A percentile compares a stretch with the other conserved stretches of the same genome.
phyloP scores from a whole-genome alignment of 2,113 vertebrate genomes.

The Rhodinocichla rosea region DNA sequence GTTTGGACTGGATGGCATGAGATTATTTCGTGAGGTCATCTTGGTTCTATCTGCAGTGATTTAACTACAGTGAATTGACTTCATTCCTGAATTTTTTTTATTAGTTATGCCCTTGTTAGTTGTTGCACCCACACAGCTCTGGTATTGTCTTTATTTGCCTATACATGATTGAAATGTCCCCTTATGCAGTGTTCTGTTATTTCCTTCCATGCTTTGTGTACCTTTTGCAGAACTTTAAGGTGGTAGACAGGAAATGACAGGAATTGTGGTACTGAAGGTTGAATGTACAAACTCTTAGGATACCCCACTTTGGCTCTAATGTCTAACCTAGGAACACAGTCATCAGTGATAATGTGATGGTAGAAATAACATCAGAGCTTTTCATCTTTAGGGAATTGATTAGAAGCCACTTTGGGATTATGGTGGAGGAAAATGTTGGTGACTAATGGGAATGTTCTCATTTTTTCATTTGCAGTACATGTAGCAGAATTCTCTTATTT shows the following conservation, averaged over 20 bases:
- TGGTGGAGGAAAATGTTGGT: neutral
- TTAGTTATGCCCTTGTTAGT: neutral
- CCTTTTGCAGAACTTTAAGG: neutral
- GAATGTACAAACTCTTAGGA: neutral
- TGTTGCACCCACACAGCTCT: neutral
- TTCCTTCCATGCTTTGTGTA: neutral
- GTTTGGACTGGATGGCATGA: neutral
- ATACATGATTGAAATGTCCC: accelerated
- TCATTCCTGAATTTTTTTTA: neutral
- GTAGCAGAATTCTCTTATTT: neutral
- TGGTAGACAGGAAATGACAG: neutral
- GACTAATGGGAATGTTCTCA: neutral
- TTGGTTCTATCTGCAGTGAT: neutral
- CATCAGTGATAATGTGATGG: neutral
- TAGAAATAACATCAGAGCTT: neutral
- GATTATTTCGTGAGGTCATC: neutral
- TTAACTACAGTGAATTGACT: neutral
- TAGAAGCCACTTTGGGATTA: neutral
- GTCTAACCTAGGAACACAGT: neutral
- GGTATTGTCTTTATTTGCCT: neutral
- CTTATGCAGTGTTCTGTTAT: neutral
- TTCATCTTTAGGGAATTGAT: neutral
- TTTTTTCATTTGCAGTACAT: neutral
- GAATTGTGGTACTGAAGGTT: neutral
- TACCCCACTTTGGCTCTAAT: neutral